Base-by-base conservation (phyloP, 2,113 vertebrate species). In the Corydoras sp. region DNA sequence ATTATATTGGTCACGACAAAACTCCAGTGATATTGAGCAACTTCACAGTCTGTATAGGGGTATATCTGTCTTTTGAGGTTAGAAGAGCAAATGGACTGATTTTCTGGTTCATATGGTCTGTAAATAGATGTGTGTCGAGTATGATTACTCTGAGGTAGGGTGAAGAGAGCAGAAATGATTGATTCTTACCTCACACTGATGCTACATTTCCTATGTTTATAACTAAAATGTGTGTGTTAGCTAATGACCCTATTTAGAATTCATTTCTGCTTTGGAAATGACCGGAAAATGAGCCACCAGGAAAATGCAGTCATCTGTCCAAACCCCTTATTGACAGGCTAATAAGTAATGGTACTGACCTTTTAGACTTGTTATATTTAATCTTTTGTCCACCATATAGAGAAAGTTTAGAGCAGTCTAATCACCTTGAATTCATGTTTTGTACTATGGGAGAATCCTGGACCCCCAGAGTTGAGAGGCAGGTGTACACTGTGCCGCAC, bases 1-100 rank as follows among this genome's bases (percentile, higher is more conserved):
- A 86, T 88, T 83, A 81, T 75, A 82, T 84, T 76, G 81, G 75
- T 56, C 64, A 54, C 58, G 79, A 84, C 69, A 72, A 77, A 86
- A 82, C 81, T 35, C 77, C 80, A 80, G 83, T 86, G 77, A 78
- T 83, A 82, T 74, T 72, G 77, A 80, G 75, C 70, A 59, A 77
- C 83, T 77, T 78, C 76, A 80, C 60, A 77, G 15, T 60, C 18
- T 66, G 74, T 64, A 43, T 64, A 58, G 54, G 29, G 61, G 56
- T 15, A 50, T 73, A 14, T 54, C 77, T 62, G 35, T 3, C 56
- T 80, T 73, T 76, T 62, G 18, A 76, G 82, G 79, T 81, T 80
- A 81, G 72, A 59, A 73, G 56, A 73, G 82, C 82, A 83, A 73
- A 62, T 74, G 73, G 77, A 77, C 79, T 83, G 78, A 84, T 82